phyloP scores from a whole-genome alignment of 2,888 invertebrate genomes.

The Xanthorhoe designata region DNA sequence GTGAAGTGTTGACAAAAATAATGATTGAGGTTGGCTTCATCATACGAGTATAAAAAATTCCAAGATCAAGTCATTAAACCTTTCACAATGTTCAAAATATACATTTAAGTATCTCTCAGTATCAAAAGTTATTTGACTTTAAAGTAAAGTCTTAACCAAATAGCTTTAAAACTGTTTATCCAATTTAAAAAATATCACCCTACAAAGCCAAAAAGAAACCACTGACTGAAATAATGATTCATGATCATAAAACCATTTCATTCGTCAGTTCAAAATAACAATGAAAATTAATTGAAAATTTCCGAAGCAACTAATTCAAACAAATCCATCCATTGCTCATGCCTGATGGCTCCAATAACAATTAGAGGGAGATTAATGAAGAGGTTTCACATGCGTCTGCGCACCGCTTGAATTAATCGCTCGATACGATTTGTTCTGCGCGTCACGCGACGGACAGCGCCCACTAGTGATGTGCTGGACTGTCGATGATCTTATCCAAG shows the following conservation, averaged over 20 bases:
- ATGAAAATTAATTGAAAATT: constrained; percentile 12
- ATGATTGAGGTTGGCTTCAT: too few species aligned
- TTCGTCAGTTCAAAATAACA: constrained; percentile 4
- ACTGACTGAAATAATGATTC: background rate
- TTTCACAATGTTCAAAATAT: too few species aligned
- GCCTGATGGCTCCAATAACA: constrained; percentile 28
- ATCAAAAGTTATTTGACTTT: too few species aligned
- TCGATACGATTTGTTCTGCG: constrained; percentile 25
- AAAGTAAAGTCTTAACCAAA: too few species aligned
- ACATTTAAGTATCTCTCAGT: too few species aligned
- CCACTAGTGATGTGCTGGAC: constrained; percentile 10
- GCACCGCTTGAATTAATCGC: constrained; percentile 31
- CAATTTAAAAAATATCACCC: background rate
- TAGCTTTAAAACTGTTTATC: too few species aligned
- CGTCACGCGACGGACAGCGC: constrained; percentile 21
- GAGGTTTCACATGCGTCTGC: constrained; percentile 26
- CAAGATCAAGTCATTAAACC: too few species aligned
- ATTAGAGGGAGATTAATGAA: constrained; percentile 35
- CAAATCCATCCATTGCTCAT: constrained; percentile 15
- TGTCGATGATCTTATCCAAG: background rate
- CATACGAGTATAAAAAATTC: too few species aligned
- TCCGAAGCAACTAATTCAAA: constrained; percentile 8
- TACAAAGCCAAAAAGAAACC: background rate
- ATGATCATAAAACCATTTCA: background rate
- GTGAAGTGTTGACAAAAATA: too few species aligned